A percentile compares a stretch with the other conserved stretches of the same genome.
Evolutionary conservation across 2,888 invertebrate species (phyloP).

Genomic region (Nezara viridula): DNA sequence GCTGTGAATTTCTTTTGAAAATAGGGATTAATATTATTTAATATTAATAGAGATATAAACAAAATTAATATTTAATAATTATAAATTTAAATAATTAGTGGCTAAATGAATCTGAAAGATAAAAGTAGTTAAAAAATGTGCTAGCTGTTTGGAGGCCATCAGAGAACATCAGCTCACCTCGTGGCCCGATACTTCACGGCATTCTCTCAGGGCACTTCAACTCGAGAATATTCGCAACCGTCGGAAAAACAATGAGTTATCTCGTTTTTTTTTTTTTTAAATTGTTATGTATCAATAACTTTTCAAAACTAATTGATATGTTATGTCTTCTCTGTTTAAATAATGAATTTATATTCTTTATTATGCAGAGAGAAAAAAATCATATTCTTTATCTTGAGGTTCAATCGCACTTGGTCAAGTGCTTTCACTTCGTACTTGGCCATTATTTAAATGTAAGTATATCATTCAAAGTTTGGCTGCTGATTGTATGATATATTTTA

Average conservation of each 20-base stretch:
- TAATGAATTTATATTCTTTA: background rate
- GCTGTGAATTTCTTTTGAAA: no score
- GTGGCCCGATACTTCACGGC: background rate
- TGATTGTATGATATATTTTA: no score
- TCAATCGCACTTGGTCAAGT: no score
- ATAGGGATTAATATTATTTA: no score
- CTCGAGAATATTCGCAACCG: background rate
- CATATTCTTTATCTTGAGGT: no score
- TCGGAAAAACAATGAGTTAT: background rate
- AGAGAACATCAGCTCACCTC: background rate
- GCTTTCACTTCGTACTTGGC: no score
- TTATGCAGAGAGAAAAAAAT: background rate
- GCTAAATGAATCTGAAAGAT: background rate
- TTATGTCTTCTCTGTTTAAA: background rate
- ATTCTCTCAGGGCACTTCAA: background rate
- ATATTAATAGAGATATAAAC: no score
- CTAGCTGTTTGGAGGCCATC: background rate
- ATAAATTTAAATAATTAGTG: no score
- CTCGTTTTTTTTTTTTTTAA: background rate
- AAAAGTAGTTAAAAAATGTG: background rate
- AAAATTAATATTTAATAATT: no score
- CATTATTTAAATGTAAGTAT: no score
- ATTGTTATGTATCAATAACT: background rate
- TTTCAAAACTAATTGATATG: constrained; percentile 3
- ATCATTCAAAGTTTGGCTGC: no score